Conservation (phyloP, 2,888 invertebrate genomes). For the Entomobrya multifasciata region DNA sequence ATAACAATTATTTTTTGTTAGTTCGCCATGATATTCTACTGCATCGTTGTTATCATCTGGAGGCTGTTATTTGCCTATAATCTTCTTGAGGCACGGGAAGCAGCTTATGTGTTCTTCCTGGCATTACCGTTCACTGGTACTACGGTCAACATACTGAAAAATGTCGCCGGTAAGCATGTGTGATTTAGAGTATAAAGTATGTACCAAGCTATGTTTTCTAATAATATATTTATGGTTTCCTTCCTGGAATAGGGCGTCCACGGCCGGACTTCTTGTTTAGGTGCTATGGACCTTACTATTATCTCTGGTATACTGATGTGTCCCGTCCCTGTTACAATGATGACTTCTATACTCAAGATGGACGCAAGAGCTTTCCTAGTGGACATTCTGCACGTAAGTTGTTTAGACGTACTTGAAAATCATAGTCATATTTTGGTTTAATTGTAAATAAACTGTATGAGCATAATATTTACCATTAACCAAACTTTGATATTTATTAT, state of each 20-base stretch:
- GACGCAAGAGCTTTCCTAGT: conserved; percentile 9
- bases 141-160: not conserved
- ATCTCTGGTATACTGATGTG: not conserved
- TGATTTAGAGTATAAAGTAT: not conserved
- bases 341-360: not conserved
- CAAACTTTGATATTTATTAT: no score
- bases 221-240: no score
- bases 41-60: not conserved
- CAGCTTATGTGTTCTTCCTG: not conserved
- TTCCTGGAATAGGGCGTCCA: conserved; percentile 18
- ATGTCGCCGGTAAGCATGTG: not conserved
- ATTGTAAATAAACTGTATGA: no score
- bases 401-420: no score
- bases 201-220: no score
- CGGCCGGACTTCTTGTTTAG: not conserved
- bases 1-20: not conserved
- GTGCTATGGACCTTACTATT: not conserved
- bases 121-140: not conserved
- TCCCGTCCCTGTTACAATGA: not conserved
- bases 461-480: no score
- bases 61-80: not conserved
- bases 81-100: not conserved
- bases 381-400: conserved; percentile 15
- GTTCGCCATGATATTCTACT: not conserved
- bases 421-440: no score